phyloP scores from a whole-genome alignment of 2,888 invertebrate species.

The Noctua pronuba region DNA sequence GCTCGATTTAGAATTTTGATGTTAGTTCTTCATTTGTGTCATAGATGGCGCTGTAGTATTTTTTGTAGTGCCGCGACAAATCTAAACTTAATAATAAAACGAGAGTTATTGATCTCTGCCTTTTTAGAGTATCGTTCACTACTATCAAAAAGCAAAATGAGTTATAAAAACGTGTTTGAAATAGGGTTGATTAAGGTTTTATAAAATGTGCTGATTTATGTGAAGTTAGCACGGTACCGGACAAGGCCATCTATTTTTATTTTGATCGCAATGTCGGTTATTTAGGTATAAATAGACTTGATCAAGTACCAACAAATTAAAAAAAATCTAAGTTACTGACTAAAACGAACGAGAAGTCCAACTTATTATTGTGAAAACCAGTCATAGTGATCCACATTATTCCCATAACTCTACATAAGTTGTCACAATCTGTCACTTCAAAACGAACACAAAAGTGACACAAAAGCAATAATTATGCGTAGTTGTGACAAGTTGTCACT shows the following conservation, averaged over 20 bases:
- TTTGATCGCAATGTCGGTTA: background rate
- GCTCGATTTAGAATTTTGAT: no score
- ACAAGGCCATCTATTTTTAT: background rate
- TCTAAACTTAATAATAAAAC: background rate
- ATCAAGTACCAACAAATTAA: background rate
- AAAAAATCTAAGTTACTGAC: background rate
- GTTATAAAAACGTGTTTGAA: background rate
- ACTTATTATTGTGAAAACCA: slow-evolving; percentile 5
- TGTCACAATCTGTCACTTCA: slow-evolving; percentile 34
- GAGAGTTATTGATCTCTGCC: background rate
- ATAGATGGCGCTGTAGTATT: no score
- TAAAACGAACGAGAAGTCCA: background rate
- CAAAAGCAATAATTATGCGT: slow-evolving; percentile 16
- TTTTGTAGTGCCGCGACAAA: no score
- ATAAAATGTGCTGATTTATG: background rate
- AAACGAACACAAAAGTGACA: background rate
- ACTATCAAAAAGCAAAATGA: background rate
- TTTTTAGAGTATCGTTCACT: background rate
- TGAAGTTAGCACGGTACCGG: background rate
- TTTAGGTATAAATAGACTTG: background rate
- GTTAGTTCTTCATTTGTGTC: no score
- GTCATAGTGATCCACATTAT: slow-evolving; percentile 12
- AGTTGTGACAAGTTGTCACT: slow-evolving; percentile 37
- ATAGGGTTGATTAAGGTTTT: background rate
- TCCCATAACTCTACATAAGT: background rate